Conservation (phyloP, 2,113 vertebrate genomes). For the Cranoglanis bouderius region DNA sequence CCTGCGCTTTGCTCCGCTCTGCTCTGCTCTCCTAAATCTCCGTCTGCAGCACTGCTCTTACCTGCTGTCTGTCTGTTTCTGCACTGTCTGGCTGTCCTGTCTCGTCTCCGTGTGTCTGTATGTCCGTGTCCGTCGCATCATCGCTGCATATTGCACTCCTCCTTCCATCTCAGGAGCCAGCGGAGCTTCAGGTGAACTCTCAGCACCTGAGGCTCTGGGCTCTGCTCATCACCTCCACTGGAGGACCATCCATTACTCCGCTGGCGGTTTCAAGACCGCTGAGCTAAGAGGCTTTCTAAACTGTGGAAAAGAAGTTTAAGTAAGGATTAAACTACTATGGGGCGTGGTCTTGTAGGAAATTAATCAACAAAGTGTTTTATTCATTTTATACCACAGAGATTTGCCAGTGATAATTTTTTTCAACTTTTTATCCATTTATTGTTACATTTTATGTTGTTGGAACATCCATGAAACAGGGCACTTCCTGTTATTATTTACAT, state of each 20-base stretch:
- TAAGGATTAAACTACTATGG: neutral
- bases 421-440: neutral
- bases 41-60: constrained; percentile 37
- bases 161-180: constrained; percentile 51
- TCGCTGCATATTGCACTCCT: constrained; percentile 61
- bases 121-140: constrained; percentile 47
- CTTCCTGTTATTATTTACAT: neutral
- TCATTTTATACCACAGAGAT: neutral
- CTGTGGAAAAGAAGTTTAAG: neutral
- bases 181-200: constrained; percentile 59
- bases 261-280: constrained; percentile 58
- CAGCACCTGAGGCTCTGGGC: constrained; percentile 61
- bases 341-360: neutral
- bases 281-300: constrained; percentile 5
- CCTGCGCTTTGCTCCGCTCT: constrained; percentile 58
- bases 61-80: constrained; percentile 39
- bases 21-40: constrained; percentile 2
- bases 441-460: neutral
- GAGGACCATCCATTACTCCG: constrained; percentile 29
- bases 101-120: constrained; percentile 33
- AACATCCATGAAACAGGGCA: neutral
- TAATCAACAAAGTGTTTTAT: neutral
- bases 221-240: constrained; percentile 49
- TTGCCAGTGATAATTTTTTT: neutral
- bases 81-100: constrained; percentile 16